A percentile compares a stretch with the other conserved stretches of the same genome.
Conservation (phyloP, 2,113 vertebrate species). For the Prietella phreatophila region DNA sequence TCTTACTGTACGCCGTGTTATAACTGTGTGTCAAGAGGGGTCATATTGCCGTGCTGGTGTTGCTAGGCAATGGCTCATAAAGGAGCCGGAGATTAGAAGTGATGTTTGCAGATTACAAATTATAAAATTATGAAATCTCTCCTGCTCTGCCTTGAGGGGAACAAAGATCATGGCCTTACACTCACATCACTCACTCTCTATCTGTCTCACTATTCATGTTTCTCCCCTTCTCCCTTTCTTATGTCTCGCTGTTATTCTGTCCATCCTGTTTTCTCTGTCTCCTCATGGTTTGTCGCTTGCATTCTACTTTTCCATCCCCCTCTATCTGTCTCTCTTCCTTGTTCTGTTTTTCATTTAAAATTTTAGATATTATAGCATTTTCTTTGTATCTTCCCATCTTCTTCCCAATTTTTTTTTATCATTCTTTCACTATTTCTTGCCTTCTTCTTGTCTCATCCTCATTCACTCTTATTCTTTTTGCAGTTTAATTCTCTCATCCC, state of each 20-base stretch:
- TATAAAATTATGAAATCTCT: slow-evolving; percentile 41
- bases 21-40: slow-evolving; percentile 51
- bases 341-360: not conserved
- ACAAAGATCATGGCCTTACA: not conserved
- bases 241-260: not conserved
- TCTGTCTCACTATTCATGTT: not conserved
- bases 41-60: slow-evolving; percentile 46
- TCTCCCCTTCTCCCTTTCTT: not conserved
- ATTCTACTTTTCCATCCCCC: not conserved
- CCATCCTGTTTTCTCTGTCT: rapidly evolving
- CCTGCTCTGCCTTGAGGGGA: not conserved
- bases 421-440: not conserved
- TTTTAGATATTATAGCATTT: not conserved
- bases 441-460: not conserved
- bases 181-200: not conserved
- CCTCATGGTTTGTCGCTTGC: not conserved
- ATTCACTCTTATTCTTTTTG: not conserved
- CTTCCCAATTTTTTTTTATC: not conserved
- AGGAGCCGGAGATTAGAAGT: slow-evolving; percentile 50
- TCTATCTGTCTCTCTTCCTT: not conserved
- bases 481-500: not conserved
- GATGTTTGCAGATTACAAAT: slow-evolving; percentile 57
- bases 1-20: slow-evolving; percentile 48
- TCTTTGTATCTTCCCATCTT: not conserved
- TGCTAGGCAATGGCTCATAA: slow-evolving; percentile 53